Base-by-base conservation (phyloP, 2,888 invertebrate species). In the Calliphora vomitoria region DNA sequence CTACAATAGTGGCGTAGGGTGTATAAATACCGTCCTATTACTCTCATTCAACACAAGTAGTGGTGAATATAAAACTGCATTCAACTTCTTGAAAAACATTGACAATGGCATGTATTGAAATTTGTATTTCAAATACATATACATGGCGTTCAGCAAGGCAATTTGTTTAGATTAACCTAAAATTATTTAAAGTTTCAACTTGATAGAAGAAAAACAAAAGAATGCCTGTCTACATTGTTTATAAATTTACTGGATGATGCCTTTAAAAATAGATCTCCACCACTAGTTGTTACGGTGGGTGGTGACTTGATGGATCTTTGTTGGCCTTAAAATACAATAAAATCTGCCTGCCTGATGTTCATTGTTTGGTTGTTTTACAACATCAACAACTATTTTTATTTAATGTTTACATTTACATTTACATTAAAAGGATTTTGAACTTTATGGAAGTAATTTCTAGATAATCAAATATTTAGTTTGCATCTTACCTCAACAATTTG, bases 351-450 rank as follows among this genome's bases (percentile, higher is more conserved):
- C 13, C 31, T 31, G 15, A 31, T 3, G 8, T 41, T 76, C 5
- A 15, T 8, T 35, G 38, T 53, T 25, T 41, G 25, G 53, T 66
- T 38, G n/a, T 76, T 66, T 38, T 18, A 35, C 47, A 1, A 66
- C 66, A 66, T 20, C 44, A 66, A 15, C 8, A 68, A 68, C 13
- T 66, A 18, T 68, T 47, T 76, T 31, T 35, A 41, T 41, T 62
- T 44, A 58, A 20, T 76, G 50, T 64, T 64, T 58, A 64, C 8
- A 60, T 58, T 64, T 58, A 64, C 8, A 60, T 58, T 75, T 47
- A 64, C n/a, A 66, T 78, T 78, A 66, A 78, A 78, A 55, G 25
- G 41, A 78, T 78, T 44, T 66, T 66, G 66, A 78, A 78, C 78
- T 78, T 38, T 68, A 20, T 15, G 0, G 15, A 15, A 11, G 15